Base-by-base conservation (phyloP, 2,888 invertebrate species). In the Cosmia pyralina region DNA sequence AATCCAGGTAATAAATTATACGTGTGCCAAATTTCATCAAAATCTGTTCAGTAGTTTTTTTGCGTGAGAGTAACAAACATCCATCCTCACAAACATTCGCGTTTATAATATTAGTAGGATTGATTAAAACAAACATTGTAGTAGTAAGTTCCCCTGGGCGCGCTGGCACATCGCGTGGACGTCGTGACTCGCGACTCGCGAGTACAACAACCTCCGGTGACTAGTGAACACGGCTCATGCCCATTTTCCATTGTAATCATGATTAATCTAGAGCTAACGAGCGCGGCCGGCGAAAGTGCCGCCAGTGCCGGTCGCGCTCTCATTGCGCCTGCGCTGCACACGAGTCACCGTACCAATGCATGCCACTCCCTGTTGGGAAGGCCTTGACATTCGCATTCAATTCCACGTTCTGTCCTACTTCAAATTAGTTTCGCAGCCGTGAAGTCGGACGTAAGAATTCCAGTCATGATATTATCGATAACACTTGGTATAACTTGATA, bases 221-320 rank as follows among this genome's bases (percentile, higher is more conserved):
- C 59, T 34, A 66, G 73, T 67, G 68, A 79, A 62, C 75, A 68
- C 69, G 75, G 72, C 58, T 62, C 78, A 83, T 72, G 71, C 74
- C 70, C 70, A 77, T 77, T 86, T 78, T 83, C 69, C 72, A 79
- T 85, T 83, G 83, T 86, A 82, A 77, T 86, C 79, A 85, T 81
- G 77, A 86, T 85, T 83, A 86, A 86, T 83, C 63, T 84, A 80
- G 82, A 82, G 66, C 79, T 83, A 83, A 77, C 83, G 81, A 83
- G 84, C 70, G 82, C 79, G 79, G 77, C 83, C 75, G 88, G 92
- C 86, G 92, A 93, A 92, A 93, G 92, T 92, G 88, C 52, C 38
- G 60, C 53, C 73, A 2, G 69, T 10, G 74, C 78, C 86, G 86
- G 91, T 90, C 89, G 88, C 89, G 92, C 90, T 91, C 92, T 88